These are phyloP conservation scores for Terebella lapidaria DNA, from an alignment of 2,888 invertebrate species.

Conservation along the genomic window DNA sequence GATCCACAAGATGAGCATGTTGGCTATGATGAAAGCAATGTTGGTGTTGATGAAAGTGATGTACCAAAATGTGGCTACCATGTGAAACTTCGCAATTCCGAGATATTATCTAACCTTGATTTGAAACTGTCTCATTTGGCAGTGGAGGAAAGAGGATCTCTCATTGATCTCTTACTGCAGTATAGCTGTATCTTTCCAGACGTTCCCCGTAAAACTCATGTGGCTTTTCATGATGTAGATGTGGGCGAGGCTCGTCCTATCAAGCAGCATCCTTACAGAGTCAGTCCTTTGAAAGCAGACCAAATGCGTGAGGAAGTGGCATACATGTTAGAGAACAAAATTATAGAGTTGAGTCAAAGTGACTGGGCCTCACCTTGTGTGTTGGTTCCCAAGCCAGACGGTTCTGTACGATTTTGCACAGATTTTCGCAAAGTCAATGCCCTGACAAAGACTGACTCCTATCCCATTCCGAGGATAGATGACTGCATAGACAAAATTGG, in stretches of 20 bases:
- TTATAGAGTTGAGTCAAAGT: conserved; percentile 26
- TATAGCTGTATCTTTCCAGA: not conserved
- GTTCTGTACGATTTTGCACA: conserved; percentile 21
- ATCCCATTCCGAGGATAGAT: conserved; percentile 27
- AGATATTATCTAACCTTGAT: not conserved
- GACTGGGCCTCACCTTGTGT: conserved; percentile 28
- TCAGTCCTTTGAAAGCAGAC: conserved; percentile 6
- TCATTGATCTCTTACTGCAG: not conserved
- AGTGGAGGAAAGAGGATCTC: not conserved
- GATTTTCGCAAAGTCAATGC: conserved; percentile 27
- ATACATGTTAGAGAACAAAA: conserved; percentile 28
- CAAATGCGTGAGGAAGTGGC: conserved; percentile 19
- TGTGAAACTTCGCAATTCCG: not conserved
- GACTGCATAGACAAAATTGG: conserved; percentile 30
- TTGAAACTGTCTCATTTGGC: not conserved
- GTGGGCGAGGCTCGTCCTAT: not conserved
- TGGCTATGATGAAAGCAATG: too few relatives aligned
- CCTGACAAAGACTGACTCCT: conserved; percentile 27
- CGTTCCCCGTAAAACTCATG: not conserved
- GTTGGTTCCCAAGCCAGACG: conserved; percentile 12
- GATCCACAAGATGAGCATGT: too few relatives aligned
- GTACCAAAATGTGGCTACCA: not conserved
- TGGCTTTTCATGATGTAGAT: not conserved
- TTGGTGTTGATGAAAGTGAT: too few relatives aligned
- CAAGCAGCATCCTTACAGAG: conserved; percentile 4